phyloP scores from a whole-genome alignment of 2,888 invertebrate genomes.

The Bombylius major region DNA sequence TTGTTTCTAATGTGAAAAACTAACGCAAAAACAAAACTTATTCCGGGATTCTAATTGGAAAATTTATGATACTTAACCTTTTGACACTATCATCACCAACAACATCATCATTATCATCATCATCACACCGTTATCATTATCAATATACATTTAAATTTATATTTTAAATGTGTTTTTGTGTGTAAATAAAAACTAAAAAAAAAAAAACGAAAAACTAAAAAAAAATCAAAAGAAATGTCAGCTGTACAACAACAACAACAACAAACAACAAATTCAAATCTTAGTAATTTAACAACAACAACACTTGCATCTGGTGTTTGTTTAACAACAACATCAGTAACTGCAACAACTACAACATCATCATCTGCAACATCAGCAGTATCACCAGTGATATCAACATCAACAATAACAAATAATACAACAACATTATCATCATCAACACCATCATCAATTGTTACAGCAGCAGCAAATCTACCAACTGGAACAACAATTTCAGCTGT shows the following conservation, averaged over 20 bases:
- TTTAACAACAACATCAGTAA: not conserved
- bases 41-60: too few relatives aligned
- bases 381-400: not conserved
- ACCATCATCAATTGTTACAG: not conserved
- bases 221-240: not conserved
- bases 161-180: too few relatives aligned
- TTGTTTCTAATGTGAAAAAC: too few relatives aligned
- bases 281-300: not conserved
- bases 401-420: too few relatives aligned
- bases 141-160: too few relatives aligned
- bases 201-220: too few relatives aligned
- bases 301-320: not conserved
- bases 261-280: not conserved
- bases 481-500: slow-evolving; percentile 4
- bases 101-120: too few relatives aligned
- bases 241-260: not conserved
- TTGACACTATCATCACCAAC: too few relatives aligned
- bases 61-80: too few relatives aligned
- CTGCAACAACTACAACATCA: slow-evolving; percentile 1
- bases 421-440: not conserved
- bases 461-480: not conserved
- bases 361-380: not conserved
- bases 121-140: too few relatives aligned
- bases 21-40: too few relatives aligned
- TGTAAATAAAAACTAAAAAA: too few relatives aligned